Conservation (phyloP, 2,797 vertebrate genomes). For the Loriculus beryllinus region DNA sequence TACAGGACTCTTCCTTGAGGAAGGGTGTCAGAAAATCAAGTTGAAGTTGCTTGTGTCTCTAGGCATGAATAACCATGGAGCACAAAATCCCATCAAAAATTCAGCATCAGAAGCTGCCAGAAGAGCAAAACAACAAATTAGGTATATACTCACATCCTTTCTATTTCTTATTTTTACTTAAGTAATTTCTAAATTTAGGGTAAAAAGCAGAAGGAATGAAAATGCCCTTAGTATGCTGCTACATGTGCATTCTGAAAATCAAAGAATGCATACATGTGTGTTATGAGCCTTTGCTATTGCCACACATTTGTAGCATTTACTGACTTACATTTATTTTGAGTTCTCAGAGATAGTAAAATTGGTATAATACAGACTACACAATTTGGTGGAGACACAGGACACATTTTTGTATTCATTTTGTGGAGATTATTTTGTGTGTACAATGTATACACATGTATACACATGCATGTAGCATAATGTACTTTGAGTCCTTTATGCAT, state of each 20-base stretch:
- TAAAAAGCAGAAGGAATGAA: slow-evolving; percentile 22
- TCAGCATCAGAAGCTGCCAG: slow-evolving; percentile 3
- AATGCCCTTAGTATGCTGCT: neutral
- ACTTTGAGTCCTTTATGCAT: neutral
- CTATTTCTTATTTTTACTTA: neutral
- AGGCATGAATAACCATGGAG: slow-evolving; percentile 25
- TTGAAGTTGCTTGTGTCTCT: slow-evolving; percentile 67
- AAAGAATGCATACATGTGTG: neutral
- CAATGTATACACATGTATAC: neutral
- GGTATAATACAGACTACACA: neutral
- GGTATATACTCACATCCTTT: neutral
- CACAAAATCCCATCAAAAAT: neutral
- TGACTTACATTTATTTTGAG: neutral
- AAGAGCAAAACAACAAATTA: neutral
- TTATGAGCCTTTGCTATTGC: neutral
- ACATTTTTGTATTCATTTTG: neutral
- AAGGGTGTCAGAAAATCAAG: slow-evolving; percentile 70
- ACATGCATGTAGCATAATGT: neutral
- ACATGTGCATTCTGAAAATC: neutral
- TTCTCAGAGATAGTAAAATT: neutral
- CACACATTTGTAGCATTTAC: neutral
- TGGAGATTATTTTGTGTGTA: neutral
- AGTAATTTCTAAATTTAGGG: neutral
- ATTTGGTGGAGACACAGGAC: neutral
- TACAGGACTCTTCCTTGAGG: slow-evolving; percentile 61